Percentiles rank a stretch among this genome's conserved stretches.
phyloP scores from a whole-genome alignment of 1,140 invertebrate species.

The Pinna nobilis region DNA sequence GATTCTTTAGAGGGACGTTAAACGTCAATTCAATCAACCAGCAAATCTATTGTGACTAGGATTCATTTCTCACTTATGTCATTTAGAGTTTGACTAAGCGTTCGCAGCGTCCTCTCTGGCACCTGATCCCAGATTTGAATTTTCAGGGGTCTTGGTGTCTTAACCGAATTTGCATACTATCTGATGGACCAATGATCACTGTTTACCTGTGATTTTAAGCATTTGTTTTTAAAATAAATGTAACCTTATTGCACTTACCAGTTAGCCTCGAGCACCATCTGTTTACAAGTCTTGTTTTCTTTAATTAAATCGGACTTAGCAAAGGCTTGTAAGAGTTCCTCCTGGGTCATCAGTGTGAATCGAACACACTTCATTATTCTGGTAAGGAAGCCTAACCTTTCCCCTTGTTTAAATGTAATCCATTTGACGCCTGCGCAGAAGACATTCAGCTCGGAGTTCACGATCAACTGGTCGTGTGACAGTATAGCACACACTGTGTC shows the following conservation, averaged over 20 bases:
- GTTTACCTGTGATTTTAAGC: too few relatives aligned
- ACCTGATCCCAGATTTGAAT: too few relatives aligned
- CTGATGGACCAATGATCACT: too few relatives aligned
- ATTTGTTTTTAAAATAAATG: not conserved
- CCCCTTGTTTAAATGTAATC: not conserved
- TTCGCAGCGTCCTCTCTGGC: too few relatives aligned
- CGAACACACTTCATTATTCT: conserved; percentile 25
- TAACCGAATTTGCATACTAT: too few relatives aligned
- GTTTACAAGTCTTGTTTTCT: not conserved
- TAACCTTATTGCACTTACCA: conserved; percentile 9
- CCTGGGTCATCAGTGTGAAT: conserved; percentile 27
- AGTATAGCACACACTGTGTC: conserved; percentile 18
- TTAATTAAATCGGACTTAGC: not conserved
- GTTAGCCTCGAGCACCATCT: conserved; percentile 24
- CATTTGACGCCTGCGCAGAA: conserved; percentile 17
- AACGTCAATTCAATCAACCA: too few relatives aligned
- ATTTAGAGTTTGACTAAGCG: too few relatives aligned
- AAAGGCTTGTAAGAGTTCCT: conserved; percentile 21
- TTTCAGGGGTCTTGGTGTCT: too few relatives aligned
- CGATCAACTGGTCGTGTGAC: conserved; percentile 16
- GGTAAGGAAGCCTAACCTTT: not conserved
- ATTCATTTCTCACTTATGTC: too few relatives aligned
- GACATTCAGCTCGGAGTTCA: conserved; percentile 12
- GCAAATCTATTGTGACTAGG: too few relatives aligned
- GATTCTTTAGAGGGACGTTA: too few relatives aligned